These are phyloP conservation scores for Plutella xylostella DNA, from an alignment of 2,888 invertebrate genomes.

Conservation along the genomic window DNA sequence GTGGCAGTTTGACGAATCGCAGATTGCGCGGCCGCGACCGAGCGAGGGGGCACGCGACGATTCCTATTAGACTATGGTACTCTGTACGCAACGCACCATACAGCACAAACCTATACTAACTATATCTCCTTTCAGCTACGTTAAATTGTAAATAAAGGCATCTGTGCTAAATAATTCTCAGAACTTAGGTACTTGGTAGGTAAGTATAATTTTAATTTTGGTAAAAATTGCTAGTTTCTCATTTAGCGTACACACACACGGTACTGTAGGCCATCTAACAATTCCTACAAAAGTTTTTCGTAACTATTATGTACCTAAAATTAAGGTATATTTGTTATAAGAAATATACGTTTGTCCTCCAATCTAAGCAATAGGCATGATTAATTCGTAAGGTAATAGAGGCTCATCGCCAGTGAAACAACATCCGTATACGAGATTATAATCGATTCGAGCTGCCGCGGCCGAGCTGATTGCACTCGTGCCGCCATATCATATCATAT, in stretches of 20 bases:
- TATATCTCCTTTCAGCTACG: background rate
- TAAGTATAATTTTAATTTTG: no score
- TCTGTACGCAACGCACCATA: no score
- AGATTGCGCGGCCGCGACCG: constrained; percentile 40
- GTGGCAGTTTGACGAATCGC: constrained; percentile 41
- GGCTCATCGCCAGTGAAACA: constrained; percentile 25
- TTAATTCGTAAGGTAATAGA: no score
- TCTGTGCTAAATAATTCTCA: no score
- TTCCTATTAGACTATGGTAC: background rate
- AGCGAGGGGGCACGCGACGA: constrained; percentile 41
- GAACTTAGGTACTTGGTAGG: no score
- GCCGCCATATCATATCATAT: no score
- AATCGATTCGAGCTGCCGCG: constrained; percentile 54
- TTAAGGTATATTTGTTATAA: background rate
- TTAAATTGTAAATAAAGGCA: background rate
- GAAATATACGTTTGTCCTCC: no score
- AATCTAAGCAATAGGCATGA: no score
- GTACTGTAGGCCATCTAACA: no score
- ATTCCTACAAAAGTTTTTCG: background rate
- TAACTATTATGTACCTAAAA: no score
- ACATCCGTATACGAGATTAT: constrained; percentile 53
- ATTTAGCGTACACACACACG: no score
- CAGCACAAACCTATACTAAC: background rate
- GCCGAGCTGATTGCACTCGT: constrained; percentile 18
- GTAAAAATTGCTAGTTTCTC: no score